phyloP scores from a whole-genome alignment of 2,113 vertebrate species.

The Amphiprion percula region DNA sequence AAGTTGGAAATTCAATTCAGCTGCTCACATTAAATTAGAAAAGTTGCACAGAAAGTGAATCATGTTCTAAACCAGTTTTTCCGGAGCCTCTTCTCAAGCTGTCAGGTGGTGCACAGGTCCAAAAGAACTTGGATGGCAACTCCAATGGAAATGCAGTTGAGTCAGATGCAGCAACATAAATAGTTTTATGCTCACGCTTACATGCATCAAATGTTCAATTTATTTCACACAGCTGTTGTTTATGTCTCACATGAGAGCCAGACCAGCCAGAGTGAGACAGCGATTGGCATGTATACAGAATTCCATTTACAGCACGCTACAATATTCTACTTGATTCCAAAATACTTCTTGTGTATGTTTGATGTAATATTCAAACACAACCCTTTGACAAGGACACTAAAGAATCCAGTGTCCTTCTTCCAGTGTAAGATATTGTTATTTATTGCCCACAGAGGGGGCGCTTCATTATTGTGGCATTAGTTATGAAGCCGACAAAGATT shows the following conservation, averaged over 20 bases:
- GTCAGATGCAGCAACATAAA: slow-evolving; percentile 25
- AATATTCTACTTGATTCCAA: slow-evolving; percentile 33
- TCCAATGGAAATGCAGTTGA: slow-evolving; percentile 11
- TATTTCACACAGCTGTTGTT: slow-evolving; percentile 64
- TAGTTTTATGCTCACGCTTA: slow-evolving; percentile 28
- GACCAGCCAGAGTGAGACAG: slow-evolving; percentile 7
- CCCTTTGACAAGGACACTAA: slow-evolving; percentile 10
- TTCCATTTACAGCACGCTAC: slow-evolving; percentile 12
- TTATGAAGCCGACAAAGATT: slow-evolving; percentile 59
- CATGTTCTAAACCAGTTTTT: slow-evolving; percentile 57
- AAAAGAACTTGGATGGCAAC: slow-evolving; percentile 35
- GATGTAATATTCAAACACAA: slow-evolving; percentile 10
- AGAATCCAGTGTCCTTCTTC: neutral
- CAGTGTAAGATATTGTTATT: slow-evolving; percentile 27
- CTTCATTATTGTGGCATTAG: slow-evolving; percentile 58
- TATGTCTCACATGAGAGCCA: slow-evolving; percentile 36
- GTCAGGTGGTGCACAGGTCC: slow-evolving; percentile 42
- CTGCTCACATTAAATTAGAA: slow-evolving; percentile 27
- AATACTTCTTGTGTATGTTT: slow-evolving; percentile 15
- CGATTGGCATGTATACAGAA: slow-evolving; percentile 25
- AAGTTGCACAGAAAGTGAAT: slow-evolving; percentile 54
- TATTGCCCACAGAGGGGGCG: slow-evolving; percentile 33
- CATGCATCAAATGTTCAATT: slow-evolving; percentile 56
- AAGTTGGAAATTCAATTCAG: slow-evolving; percentile 20
- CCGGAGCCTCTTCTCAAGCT: slow-evolving; percentile 47